Conservation (phyloP, 2,113 vertebrate genomes). For the Amblyornis subalaris region DNA sequence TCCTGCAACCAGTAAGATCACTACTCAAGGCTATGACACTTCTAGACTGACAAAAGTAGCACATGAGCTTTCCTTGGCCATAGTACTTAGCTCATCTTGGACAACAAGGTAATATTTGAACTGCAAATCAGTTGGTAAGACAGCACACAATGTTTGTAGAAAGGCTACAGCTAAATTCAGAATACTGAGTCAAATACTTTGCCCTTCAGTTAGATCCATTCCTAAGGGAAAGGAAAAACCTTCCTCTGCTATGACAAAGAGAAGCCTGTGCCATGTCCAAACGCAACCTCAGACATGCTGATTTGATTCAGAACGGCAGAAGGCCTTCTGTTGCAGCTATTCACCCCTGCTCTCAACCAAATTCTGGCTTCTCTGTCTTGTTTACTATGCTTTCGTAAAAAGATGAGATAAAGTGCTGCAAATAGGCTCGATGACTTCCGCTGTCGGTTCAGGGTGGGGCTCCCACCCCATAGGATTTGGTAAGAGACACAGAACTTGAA, state of each 20-base stretch:
- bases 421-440: conserved; percentile 22
- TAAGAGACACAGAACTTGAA: not conserved
- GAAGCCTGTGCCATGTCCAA: not conserved
- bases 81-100: not conserved
- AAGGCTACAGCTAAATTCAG: not conserved
- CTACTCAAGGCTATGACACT: not conserved
- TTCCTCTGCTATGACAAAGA: not conserved
- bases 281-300: not conserved
- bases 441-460: conserved; percentile 34
- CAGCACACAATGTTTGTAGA: not conserved
- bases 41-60: not conserved
- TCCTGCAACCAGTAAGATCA: not conserved
- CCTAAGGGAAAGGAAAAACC: not conserved
- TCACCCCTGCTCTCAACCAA: not conserved
- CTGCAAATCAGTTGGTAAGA: not conserved
- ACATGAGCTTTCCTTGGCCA: not conserved
- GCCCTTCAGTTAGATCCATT: not conserved
- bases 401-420: conserved; percentile 47
- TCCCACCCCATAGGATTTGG: not conserved
- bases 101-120: not conserved
- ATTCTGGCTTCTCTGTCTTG: conserved; percentile 4
- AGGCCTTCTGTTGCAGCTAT: not conserved
- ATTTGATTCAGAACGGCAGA: not conserved
- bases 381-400: conserved; percentile 51
- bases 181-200: not conserved